Evolutionary conservation across 1,140 invertebrate genomes (phyloP).

Genomic region (Ptiloglossa arizonensis): DNA sequence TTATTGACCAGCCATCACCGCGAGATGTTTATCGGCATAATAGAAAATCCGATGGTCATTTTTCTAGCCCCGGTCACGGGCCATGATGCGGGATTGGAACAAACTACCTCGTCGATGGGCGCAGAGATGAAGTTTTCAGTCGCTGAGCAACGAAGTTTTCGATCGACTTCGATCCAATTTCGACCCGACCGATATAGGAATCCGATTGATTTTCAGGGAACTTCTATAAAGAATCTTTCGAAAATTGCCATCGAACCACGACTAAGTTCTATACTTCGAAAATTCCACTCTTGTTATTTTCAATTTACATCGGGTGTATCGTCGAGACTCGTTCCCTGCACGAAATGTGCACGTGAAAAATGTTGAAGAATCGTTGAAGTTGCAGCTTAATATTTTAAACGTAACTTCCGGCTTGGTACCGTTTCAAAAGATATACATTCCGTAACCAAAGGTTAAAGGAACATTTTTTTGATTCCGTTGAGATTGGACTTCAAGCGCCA

Average conservation of each 20-base stretch:
- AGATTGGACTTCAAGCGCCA: too few relatives aligned
- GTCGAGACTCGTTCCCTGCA: too few relatives aligned
- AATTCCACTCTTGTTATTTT: too few relatives aligned
- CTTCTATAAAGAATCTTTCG: neutral
- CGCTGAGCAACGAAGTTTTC: conserved; percentile 26
- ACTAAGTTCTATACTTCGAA: neutral
- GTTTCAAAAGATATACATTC: neutral
- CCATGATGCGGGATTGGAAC: conserved; percentile 3
- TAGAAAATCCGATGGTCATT: conserved; percentile 61
- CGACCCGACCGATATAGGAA: neutral
- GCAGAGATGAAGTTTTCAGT: conserved; percentile 15
- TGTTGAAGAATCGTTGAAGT: too few relatives aligned
- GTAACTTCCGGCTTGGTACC: too few relatives aligned
- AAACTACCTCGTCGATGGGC: conserved; percentile 7
- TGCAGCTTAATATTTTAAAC: too few relatives aligned
- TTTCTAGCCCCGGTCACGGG: conserved; percentile 48
- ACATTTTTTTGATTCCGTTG: too few relatives aligned
- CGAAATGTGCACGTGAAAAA: too few relatives aligned
- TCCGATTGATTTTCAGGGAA: neutral
- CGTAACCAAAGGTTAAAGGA: too few relatives aligned
- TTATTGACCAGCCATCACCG: conserved; percentile 50
- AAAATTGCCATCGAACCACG: too few relatives aligned
- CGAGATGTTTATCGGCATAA: conserved; percentile 62
- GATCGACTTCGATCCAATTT: neutral
- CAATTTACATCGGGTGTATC: neutral